Evolutionary conservation across 1,140 invertebrate species (phyloP).

Genomic region (Euschistus heros): DNA sequence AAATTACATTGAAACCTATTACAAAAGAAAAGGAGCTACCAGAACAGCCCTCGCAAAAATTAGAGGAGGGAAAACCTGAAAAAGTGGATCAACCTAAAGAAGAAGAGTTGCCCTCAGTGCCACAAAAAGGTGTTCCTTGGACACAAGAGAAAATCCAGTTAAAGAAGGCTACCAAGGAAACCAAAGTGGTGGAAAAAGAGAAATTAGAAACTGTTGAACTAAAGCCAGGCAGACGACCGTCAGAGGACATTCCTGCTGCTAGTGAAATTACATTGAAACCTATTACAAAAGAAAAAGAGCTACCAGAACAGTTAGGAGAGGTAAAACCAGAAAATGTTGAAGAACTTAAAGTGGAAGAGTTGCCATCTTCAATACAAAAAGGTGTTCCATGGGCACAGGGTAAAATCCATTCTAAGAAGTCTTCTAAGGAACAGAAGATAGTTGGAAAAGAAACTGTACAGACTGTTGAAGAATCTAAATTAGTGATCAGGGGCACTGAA

Average conservation of each 20-base stretch:
- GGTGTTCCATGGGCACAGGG: constrained; percentile 28
- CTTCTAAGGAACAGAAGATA: constrained; percentile 28
- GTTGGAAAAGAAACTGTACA: constrained; percentile 23
- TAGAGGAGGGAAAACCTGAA: too few relatives aligned
- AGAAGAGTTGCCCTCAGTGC: not conserved
- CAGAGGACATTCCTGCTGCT: constrained; percentile 15
- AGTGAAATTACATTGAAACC: constrained; percentile 23
- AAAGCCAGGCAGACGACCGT: constrained; percentile 32
- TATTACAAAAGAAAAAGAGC: constrained; percentile 17
- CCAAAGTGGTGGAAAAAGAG: constrained; percentile 32
- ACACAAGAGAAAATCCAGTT: constrained; percentile 34
- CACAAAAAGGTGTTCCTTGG: constrained; percentile 29
- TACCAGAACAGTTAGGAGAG: constrained; percentile 29
- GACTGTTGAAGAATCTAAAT: constrained; percentile 28
- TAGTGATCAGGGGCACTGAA: not conserved
- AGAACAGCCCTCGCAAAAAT: not conserved
- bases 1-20: constrained; percentile 26
- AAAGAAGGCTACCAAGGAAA: constrained; percentile 33
- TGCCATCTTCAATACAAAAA: constrained; percentile 21
- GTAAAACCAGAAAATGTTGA: constrained; percentile 35
- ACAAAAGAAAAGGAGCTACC: not conserved
- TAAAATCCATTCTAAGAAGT: constrained; percentile 28
- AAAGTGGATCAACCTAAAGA: too few relatives aligned
- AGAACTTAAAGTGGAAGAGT: constrained; percentile 32
- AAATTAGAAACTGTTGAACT: constrained; percentile 32